A percentile compares a stretch with the other conserved stretches of the same genome.
These are phyloP conservation scores for Pogonocherus hispidulus DNA, from an alignment of 2,888 invertebrate genomes.

Conservation along the genomic window DNA sequence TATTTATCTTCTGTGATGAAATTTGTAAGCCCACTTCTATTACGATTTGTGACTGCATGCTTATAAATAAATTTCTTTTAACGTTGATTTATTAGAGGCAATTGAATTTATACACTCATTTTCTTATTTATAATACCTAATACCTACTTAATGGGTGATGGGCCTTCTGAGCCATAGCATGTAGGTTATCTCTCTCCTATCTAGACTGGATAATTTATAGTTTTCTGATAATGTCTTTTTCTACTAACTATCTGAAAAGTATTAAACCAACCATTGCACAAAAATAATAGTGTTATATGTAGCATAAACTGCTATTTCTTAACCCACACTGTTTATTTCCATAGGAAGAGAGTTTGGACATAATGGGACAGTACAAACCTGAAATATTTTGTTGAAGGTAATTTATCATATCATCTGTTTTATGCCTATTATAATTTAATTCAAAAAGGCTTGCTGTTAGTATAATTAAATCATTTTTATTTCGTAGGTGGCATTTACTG, in stretches of 20 bases:
- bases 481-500: slow-evolving; percentile 55
- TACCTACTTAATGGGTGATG: too few species aligned
- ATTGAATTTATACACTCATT: not conserved
- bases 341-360: slow-evolving; percentile 81
- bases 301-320: slow-evolving; percentile 55
- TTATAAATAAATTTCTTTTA: not conserved
- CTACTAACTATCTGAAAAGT: not conserved
- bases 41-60: not conserved
- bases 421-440: not conserved
- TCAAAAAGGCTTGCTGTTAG: too few species aligned
- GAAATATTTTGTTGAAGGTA: slow-evolving; percentile 85
- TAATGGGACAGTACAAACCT: slow-evolving; percentile 84
- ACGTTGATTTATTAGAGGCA: not conserved
- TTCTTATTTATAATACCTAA: not conserved
- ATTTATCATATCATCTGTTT: slow-evolving; percentile 53
- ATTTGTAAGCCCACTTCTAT: not conserved
- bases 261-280: slow-evolving; percentile 57
- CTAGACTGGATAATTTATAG: not conserved
- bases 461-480: slow-evolving; percentile 27
- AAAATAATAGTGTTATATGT: slow-evolving; percentile 47
- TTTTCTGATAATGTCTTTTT: not conserved
- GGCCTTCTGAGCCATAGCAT: not conserved
- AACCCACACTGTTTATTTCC: slow-evolving; percentile 73
- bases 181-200: not conserved
- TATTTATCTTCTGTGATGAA: not conserved